These are phyloP conservation scores for Dromaius novaehollandiae DNA, from an alignment of 2,113 vertebrate species.

Conservation along the genomic window DNA sequence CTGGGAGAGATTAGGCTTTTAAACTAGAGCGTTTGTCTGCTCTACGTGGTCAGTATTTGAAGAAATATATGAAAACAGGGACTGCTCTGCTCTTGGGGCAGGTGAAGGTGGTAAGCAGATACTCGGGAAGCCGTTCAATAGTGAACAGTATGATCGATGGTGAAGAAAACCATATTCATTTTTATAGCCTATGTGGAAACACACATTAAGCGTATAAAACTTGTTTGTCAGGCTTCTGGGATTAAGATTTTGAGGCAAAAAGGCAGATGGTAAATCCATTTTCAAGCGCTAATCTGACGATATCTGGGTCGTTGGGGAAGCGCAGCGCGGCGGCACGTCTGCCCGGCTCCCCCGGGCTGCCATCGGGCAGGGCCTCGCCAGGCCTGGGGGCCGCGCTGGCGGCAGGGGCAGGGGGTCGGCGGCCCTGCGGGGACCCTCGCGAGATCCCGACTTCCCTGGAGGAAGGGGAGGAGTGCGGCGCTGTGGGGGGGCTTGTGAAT, in stretches of 20 bases:
- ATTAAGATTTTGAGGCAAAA: not conserved
- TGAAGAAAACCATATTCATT: not conserved
- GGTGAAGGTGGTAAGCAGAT: not conserved
- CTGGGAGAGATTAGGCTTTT: not conserved
- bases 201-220: not conserved
- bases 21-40: not conserved
- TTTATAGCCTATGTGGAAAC: not conserved
- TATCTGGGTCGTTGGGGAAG: not conserved
- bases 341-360: too few relatives aligned
- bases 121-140: not conserved
- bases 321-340: not conserved
- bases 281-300: not conserved
- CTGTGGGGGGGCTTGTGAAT: not conserved
- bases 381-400: too few relatives aligned
- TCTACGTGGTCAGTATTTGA: not conserved
- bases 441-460: too few relatives aligned
- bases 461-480: too few relatives aligned
- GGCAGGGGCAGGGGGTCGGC: too few relatives aligned
- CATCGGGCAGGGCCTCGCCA: too few relatives aligned
- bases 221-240: not conserved
- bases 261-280: slow-evolving; percentile 39
- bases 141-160: not conserved
- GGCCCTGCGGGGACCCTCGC: too few relatives aligned
- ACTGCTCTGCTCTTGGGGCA: not conserved
- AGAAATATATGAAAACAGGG: not conserved